Evolutionary conservation across 2,888 invertebrate species (phyloP).

Genomic region (Cerastis rubricosa): DNA sequence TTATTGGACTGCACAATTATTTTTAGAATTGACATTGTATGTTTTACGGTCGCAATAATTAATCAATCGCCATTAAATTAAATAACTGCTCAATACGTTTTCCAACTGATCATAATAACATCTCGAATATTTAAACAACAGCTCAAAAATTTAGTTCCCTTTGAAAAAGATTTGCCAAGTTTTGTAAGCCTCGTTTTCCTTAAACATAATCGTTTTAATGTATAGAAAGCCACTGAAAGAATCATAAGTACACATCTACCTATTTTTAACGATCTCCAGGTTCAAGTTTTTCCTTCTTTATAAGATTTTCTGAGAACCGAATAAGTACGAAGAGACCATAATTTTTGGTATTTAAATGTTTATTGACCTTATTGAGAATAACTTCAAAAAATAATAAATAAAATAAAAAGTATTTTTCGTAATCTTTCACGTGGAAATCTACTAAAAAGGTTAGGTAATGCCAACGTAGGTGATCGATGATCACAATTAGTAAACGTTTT

Average conservation of each 20-base stretch:
- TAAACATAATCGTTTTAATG: not conserved
- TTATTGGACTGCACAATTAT: no score
- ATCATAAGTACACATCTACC: not conserved
- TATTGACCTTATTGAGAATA: not conserved
- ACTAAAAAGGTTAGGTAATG: not conserved
- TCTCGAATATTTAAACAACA: no score
- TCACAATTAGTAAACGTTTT: not conserved
- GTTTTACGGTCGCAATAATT: no score
- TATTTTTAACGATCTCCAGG: conserved; percentile 1
- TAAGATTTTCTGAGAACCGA: not conserved
- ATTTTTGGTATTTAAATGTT: conserved; percentile 7
- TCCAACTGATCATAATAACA: no score
- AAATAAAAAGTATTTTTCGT: conserved; percentile 1
- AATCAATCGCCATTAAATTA: no score
- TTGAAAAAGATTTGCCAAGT: not conserved
- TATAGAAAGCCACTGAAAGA: conserved; percentile 3
- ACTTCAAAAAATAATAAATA: no score
- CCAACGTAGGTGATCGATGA: not conserved
- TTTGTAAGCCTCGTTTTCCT: not conserved
- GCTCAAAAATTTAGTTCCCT: no score
- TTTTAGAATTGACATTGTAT: no score
- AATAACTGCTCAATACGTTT: no score
- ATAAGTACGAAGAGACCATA: not conserved
- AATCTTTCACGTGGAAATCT: not conserved
- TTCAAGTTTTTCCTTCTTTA: conserved; percentile 1